Evolutionary conservation across 92 coral and sea anemone genomes (phyloP).

Genomic region (Porites evermanni): DNA sequence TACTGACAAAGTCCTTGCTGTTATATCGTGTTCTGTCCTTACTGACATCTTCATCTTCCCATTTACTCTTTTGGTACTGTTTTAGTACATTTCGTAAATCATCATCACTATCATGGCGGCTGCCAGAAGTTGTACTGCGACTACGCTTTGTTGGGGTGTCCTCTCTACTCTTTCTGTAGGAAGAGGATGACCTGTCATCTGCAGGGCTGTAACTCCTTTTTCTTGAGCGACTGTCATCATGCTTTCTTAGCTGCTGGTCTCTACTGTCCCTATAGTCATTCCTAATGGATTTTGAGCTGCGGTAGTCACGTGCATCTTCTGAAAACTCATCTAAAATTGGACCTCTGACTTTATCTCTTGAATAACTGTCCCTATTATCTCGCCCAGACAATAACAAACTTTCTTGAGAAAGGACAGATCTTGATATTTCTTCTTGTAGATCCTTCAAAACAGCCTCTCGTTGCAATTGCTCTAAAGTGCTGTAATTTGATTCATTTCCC

Average conservation of each 20-base stretch:
- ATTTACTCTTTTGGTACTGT: conserved; percentile 40
- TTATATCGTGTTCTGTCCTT: conserved; percentile 22
- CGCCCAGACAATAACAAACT: background rate
- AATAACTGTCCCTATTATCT: background rate
- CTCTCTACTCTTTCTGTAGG: conserved; percentile 12
- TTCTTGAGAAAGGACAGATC: conserved; percentile 7
- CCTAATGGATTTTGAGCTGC: background rate
- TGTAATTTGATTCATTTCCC: conserved; percentile 26
- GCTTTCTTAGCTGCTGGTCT: conserved; percentile 11
- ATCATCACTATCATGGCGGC: conserved; percentile 11
- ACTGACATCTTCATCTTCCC: conserved; percentile 17
- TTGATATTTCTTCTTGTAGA: conserved; percentile 40
- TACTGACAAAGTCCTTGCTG: conserved; percentile 14
- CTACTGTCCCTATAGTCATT: conserved; percentile 13
- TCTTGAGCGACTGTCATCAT: background rate
- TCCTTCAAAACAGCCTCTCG: background rate
- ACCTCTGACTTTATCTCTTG: conserved; percentile 26
- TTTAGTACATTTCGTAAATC: conserved; percentile 26
- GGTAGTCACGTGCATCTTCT: conserved; percentile 19
- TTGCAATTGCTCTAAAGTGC: background rate
- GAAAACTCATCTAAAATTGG: conserved; percentile 32
- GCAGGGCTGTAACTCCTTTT: conserved; percentile 26
- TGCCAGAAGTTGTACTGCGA: conserved; percentile 9
- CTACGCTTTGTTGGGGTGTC: conserved; percentile 16
- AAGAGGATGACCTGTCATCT: conserved; percentile 7